Conservation (phyloP, 2,797 vertebrate genomes). For the Miichthys miiuy region DNA sequence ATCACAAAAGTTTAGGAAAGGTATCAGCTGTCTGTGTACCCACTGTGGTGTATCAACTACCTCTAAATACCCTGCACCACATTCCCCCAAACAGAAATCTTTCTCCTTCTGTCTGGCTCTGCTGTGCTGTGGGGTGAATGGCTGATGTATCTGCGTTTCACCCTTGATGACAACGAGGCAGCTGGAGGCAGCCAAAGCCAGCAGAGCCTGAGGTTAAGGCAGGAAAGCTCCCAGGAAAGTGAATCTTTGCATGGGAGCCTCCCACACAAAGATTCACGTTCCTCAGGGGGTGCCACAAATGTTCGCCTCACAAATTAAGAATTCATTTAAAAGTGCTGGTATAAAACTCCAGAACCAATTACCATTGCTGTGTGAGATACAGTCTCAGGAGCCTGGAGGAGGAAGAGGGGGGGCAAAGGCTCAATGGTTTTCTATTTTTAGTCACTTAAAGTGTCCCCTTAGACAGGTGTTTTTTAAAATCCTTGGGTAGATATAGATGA, state of each 20-base stretch:
- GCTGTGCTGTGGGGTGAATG: slow-evolving; percentile 48
- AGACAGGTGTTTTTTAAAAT: slow-evolving; percentile 61
- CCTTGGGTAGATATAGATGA: slow-evolving; percentile 23
- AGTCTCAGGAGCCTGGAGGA: slow-evolving; percentile 47
- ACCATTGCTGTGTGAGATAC: slow-evolving; percentile 65
- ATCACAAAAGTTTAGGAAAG: slow-evolving; percentile 11
- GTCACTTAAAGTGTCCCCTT: slow-evolving; percentile 56
- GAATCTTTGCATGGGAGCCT: too few species aligned
- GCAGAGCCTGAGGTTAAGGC: slow-evolving; percentile 32
- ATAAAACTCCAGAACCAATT: slow-evolving; percentile 72
- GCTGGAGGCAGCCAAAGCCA: slow-evolving; percentile 34
- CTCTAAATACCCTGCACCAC: slow-evolving; percentile 35
- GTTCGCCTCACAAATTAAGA: slow-evolving; percentile 76
- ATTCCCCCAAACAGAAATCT: slow-evolving; percentile 16
- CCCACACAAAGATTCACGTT: slow-evolving; percentile 32
- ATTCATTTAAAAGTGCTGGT: slow-evolving; percentile 70
- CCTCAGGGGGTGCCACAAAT: slow-evolving; percentile 51
- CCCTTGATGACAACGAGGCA: slow-evolving; percentile 47
- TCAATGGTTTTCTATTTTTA: slow-evolving; percentile 69
- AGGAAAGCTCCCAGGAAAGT: slow-evolving; percentile 12
- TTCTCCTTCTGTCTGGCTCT: slow-evolving; percentile 22
- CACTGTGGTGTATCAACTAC: slow-evolving; percentile 20
- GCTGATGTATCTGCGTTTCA: slow-evolving; percentile 47
- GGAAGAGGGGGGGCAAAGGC: not conserved
- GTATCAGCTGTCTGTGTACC: slow-evolving; percentile 30